These are phyloP conservation scores for Acronicta leporina DNA, from an alignment of 2,888 invertebrate species.

Conservation along the genomic window DNA sequence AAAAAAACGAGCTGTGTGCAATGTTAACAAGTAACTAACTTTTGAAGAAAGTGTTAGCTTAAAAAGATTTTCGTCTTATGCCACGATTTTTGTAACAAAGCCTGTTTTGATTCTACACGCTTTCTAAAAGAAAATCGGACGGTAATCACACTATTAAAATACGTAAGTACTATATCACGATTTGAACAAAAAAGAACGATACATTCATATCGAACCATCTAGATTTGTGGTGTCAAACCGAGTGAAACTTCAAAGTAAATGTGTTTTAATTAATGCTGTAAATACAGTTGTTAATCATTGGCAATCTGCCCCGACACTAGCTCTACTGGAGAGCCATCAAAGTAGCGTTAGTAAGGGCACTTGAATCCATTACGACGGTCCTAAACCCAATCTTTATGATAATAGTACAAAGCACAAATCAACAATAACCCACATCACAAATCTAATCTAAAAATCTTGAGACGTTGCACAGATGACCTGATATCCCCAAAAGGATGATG, in stretches of 20 bases:
- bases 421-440: no score
- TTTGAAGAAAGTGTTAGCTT: background rate
- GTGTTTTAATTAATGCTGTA: slow-evolving; percentile 25
- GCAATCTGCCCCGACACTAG: slow-evolving; percentile 25
- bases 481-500: no score
- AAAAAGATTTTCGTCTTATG: background rate
- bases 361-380: background rate
- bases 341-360: background rate
- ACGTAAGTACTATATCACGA: no score
- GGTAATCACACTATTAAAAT: no score
- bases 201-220: background rate
- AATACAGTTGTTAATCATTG: slow-evolving; percentile 33
- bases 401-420: background rate
- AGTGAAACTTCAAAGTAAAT: slow-evolving; percentile 40
- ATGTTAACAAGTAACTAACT: slow-evolving; percentile 1
- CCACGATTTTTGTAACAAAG: background rate
- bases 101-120: background rate
- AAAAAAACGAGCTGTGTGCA: slow-evolving; percentile 14
- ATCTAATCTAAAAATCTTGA: no score
- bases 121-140: no score
- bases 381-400: background rate
- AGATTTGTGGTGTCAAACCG: background rate
- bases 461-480: no score
- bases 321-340: slow-evolving; percentile 10
- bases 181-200: background rate